phyloP scores from a whole-genome alignment of 2,888 invertebrate genomes.

The Baronia brevicornis region DNA sequence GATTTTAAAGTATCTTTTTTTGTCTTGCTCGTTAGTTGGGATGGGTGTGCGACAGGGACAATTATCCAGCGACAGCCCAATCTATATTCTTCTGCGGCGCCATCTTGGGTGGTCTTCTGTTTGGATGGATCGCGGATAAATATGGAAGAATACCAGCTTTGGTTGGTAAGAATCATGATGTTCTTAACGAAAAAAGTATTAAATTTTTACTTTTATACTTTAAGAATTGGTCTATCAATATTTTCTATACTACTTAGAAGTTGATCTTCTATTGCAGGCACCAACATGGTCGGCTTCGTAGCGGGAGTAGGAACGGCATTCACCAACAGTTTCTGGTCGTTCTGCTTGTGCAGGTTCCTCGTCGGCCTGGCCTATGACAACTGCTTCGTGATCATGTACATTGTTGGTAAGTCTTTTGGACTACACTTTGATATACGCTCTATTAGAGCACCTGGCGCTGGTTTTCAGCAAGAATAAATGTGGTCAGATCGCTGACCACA shows the following conservation, averaged over 20 bases:
- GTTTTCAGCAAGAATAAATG: no score
- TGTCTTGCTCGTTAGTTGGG: conserved; percentile 78
- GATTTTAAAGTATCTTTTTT: not conserved
- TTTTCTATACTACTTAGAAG: no score
- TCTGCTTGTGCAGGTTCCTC: conserved; percentile 88
- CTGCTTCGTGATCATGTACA: conserved; percentile 94
- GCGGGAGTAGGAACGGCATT: conserved; percentile 85
- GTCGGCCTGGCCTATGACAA: conserved; percentile 93
- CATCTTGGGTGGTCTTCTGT: conserved; percentile 87
- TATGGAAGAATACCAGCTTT: conserved; percentile 89
- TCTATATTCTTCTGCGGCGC: conserved; percentile 91
- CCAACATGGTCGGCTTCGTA: conserved; percentile 82
- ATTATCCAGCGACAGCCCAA: conserved; percentile 85
- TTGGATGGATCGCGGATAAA: conserved; percentile 91
- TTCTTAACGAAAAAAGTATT: no score
- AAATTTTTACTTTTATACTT: no score
- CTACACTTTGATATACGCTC: no score
- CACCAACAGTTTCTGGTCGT: conserved; percentile 83
- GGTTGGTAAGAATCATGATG: conserved; percentile 72
- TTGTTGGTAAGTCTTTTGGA: conserved; percentile 88
- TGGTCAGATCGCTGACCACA: no score
- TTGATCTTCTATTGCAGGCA: conserved; percentile 54
- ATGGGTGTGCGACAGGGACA: conserved; percentile 90
- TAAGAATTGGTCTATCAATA: no score
- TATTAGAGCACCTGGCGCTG: no score